Conservation (phyloP, 2,888 invertebrate species). For the Hirtodrosophila histrioides region DNA sequence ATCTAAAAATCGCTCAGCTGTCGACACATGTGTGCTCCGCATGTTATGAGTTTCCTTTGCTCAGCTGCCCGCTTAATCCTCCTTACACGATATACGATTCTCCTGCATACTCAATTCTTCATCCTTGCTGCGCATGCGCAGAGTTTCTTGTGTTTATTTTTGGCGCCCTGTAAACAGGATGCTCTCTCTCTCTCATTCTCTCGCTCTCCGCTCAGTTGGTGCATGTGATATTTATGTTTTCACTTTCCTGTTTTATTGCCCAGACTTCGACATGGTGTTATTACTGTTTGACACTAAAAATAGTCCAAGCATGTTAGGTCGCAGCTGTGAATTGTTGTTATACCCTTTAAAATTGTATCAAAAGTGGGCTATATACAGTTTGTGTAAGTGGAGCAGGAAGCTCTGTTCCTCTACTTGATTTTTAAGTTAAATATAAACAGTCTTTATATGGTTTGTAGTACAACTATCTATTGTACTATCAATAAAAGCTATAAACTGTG, state of each 20-base stretch:
- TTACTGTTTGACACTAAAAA: constrained; percentile 59
- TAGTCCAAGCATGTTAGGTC: constrained; percentile 46
- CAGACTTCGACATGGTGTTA: constrained; percentile 30
- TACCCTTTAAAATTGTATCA: constrained; percentile 28
- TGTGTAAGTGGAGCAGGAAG: neutral
- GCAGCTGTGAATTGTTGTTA: constrained; percentile 52
- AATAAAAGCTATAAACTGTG: too few relatives aligned
- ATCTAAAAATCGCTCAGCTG: constrained; percentile 38
- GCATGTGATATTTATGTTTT: constrained; percentile 14
- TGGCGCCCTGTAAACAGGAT: constrained; percentile 62
- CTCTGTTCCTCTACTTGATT: too few relatives aligned
- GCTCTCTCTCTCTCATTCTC: constrained; percentile 11
- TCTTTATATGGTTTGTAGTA: too few relatives aligned
- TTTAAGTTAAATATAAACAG: neutral
- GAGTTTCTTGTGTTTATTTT: constrained; percentile 46
- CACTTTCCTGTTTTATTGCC: constrained; percentile 46
- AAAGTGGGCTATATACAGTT: neutral
- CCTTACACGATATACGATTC: constrained; percentile 2
- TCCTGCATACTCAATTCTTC: neutral
- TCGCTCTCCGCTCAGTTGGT: constrained; percentile 23
- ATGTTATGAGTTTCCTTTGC: constrained; percentile 31
- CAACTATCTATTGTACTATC: too few relatives aligned
- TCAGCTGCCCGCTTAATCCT: constrained; percentile 1
- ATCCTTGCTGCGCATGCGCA: constrained; percentile 52
- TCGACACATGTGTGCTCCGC: constrained; percentile 49